Conservation (phyloP, 2,113 vertebrate species). For the Mustelus asterias region DNA sequence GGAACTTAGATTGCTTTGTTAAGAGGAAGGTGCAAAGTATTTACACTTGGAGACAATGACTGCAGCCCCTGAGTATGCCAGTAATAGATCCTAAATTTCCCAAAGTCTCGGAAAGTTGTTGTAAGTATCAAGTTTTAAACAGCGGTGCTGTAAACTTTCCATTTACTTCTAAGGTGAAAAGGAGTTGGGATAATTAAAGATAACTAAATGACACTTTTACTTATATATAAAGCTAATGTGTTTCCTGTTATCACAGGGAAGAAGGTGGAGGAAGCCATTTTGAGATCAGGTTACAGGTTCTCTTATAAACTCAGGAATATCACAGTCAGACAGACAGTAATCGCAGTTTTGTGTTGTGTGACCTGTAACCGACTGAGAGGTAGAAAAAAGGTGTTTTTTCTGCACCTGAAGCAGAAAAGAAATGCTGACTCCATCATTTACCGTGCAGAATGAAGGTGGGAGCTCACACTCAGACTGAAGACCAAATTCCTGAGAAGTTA, state of each 20-base stretch:
- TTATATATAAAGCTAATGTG: no score
- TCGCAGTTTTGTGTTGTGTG: background rate
- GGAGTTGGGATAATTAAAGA: background rate
- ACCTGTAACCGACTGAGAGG: background rate
- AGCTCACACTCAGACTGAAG: no score
- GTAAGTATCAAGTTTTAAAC: background rate
- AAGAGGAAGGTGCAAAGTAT: background rate
- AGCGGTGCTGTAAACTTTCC: background rate
- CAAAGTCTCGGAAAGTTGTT: background rate
- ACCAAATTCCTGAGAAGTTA: no score
- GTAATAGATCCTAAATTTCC: background rate
- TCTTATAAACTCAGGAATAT: no score
- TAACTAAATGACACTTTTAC: no score
- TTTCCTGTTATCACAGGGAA: no score
- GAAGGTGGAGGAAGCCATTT: no score
- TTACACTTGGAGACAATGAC: background rate
- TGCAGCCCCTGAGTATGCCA: background rate
- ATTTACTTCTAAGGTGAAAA: background rate
- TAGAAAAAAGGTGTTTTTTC: background rate
- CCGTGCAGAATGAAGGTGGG: no score
- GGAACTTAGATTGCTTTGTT: background rate
- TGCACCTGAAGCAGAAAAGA: background rate
- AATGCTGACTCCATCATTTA: background rate
- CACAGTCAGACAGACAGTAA: no score
- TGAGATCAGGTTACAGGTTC: no score